Base-by-base conservation (phyloP, 2,113 vertebrate genomes). In the Nanorana parkeri region DNA sequence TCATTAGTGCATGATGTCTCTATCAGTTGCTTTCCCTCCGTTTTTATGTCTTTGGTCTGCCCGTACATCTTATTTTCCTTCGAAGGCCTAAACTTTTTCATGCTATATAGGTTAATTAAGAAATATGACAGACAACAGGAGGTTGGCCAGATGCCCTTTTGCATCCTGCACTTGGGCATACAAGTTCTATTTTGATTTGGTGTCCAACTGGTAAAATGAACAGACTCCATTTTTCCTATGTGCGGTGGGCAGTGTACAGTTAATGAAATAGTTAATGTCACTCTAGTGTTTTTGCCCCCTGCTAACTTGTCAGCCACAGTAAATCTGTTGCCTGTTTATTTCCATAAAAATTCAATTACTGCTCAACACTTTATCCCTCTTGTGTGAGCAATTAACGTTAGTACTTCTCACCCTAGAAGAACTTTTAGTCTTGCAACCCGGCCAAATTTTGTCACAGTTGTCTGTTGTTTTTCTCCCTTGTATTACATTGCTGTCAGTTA, bases 271-370 rank as follows among this genome's bases (percentile, higher is more conserved):
- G 92, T 92, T 93, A 94, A 92, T 90, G 88, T 80, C 88, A 86
- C 87, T 87, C 84, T 77, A 87, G 87, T 87, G 77, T 87, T 88
- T n/a, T 90, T 80, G 51, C 88, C 89, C 88, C 86, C 89, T 84
- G 64, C 86, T 83, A 89, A 88, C 87, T 88, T 87, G 60, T 67
- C 86, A 88, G 89, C 87, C 88, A 88, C 26, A 88, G 87, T 93
- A 93, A 94, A 94, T 92, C 91, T 92, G 88, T 90, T 89, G 92
- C 91, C 91, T 94, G 90, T 92, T 94, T 93, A 93, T 94, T 94
- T 94, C 92, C 92, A 93, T 93, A 92, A 92, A 93, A 94, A 93
- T 91, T 94, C 91, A 94, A 94, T 94, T 93, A 94, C 74, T 83
- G 86, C 85, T 82, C 87, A 3, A 29, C 82, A 84, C 86, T 91